Evolutionary conservation across 2,797 vertebrate genomes (phyloP).

Genomic region (Cuniculus paca): DNA sequence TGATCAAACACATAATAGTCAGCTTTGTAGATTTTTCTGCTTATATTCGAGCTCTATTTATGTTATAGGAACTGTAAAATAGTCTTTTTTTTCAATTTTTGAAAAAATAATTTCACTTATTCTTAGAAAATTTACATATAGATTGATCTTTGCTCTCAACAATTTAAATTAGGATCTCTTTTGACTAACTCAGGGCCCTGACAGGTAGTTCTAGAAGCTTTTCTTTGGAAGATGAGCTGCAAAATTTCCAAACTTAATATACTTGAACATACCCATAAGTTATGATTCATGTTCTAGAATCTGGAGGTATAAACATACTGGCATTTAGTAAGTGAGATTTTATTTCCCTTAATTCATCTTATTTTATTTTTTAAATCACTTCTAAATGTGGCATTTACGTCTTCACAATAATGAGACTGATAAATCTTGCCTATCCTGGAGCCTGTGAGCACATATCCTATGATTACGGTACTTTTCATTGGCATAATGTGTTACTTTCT

Average conservation of each 20-base stretch:
- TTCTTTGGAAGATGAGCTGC: neutral
- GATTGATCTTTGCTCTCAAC: neutral
- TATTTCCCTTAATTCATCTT: neutral
- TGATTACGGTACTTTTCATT: neutral
- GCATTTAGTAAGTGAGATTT: neutral
- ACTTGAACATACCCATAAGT: neutral
- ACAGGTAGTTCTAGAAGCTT: neutral
- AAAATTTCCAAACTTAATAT: slow-evolving; percentile 18
- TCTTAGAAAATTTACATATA: neutral
- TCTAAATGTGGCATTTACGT: neutral
- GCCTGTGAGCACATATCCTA: neutral
- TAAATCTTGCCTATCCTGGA: neutral
- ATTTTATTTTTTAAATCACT: neutral
- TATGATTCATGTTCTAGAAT: neutral
- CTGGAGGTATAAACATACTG: neutral
- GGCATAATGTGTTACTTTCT: neutral
- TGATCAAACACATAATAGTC: neutral
- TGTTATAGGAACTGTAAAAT: neutral
- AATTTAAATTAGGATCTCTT: slow-evolving; percentile 37
- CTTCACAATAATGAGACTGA: neutral
- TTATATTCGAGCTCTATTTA: neutral
- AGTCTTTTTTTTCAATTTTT: slow-evolving; percentile 12
- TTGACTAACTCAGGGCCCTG: neutral
- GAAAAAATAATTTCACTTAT: neutral
- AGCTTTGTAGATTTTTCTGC: neutral